A percentile compares a stretch with the other conserved stretches of the same genome.
Evolutionary conservation across 1,140 invertebrate species (phyloP).

Genomic region (Patella vulgata): DNA sequence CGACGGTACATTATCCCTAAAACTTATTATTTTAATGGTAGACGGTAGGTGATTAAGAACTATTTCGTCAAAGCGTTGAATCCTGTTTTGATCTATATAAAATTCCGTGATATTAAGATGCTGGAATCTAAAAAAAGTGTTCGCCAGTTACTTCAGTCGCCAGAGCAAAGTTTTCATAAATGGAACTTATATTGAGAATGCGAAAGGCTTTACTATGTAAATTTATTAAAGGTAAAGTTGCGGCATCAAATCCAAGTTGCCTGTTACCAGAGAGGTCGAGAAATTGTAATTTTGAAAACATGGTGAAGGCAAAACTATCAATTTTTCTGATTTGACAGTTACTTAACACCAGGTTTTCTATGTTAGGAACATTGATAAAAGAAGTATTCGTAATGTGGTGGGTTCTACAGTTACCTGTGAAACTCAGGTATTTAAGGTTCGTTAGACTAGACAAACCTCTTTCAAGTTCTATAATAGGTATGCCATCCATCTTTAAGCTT

Average conservation of each 20-base stretch:
- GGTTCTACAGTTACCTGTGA: no score
- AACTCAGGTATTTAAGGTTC: no score
- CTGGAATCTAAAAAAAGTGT: slow-evolving; percentile 18
- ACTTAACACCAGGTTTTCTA: slow-evolving; percentile 27
- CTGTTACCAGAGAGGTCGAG: slow-evolving; percentile 24
- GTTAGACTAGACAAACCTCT: no score
- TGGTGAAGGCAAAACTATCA: slow-evolving; percentile 5
- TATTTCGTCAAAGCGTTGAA: no score
- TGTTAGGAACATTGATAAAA: no score
- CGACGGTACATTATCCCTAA: no score
- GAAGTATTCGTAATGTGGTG: no score
- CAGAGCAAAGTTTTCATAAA: background rate
- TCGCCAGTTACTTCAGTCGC: background rate
- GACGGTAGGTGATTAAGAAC: no score
- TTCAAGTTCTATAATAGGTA: no score
- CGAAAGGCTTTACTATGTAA: slow-evolving; percentile 15
- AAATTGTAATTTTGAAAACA: slow-evolving; percentile 6
- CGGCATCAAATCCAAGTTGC: slow-evolving; percentile 6
- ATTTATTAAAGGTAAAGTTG: slow-evolving; percentile 9
- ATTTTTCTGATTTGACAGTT: slow-evolving; percentile 13
- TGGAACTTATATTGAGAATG: slow-evolving; percentile 9
- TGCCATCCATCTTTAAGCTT: no score
- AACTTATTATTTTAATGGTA: no score
- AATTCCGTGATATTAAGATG: slow-evolving; percentile 16
- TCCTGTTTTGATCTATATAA: no score